Evolutionary conservation across 2,888 invertebrate genomes (phyloP).

Genomic region (Caenorhabditis becei): DNA sequence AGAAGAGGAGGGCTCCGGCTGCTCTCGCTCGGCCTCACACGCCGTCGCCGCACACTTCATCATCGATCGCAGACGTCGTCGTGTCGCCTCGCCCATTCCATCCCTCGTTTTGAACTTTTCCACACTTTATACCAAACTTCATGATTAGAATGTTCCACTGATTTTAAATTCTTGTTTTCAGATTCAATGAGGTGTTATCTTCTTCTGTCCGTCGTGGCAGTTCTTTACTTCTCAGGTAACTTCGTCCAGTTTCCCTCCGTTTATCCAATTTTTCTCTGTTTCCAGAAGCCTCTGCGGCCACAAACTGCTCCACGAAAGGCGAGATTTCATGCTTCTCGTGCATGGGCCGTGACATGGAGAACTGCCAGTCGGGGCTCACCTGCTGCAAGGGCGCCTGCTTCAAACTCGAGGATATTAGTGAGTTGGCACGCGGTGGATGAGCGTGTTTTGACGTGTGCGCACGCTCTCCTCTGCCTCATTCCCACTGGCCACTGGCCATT

Average conservation of each 20-base stretch:
- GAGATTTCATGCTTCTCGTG: slow-evolving; percentile 67
- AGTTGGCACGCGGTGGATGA: slow-evolving; percentile 24
- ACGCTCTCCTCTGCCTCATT: neutral
- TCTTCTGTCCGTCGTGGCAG: slow-evolving; percentile 26
- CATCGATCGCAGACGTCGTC: slow-evolving; percentile 54
- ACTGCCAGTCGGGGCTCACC: slow-evolving; percentile 72
- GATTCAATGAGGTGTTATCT: slow-evolving; percentile 19
- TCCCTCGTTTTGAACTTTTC: slow-evolving; percentile 18
- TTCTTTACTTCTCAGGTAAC: slow-evolving; percentile 25
- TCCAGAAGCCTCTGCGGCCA: slow-evolving; percentile 21
- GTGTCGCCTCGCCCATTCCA: slow-evolving; percentile 22
- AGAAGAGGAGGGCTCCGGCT: slow-evolving; percentile 17
- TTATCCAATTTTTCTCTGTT: neutral
- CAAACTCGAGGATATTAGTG: slow-evolving; percentile 73
- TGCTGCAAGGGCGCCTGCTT: slow-evolving; percentile 77
- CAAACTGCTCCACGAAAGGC: slow-evolving; percentile 65
- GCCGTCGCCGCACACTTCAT: slow-evolving; percentile 55
- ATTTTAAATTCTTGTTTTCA: neutral
- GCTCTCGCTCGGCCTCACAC: slow-evolving; percentile 26
- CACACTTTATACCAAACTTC: neutral
- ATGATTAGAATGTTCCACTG: neutral
- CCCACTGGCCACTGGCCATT: slow-evolving; percentile 5
- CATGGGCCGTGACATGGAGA: slow-evolving; percentile 75
- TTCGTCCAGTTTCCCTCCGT: neutral
- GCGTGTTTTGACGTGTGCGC: slow-evolving; percentile 7